Conservation (phyloP, 2,888 invertebrate species). For the Nemapogon koenigi region DNA sequence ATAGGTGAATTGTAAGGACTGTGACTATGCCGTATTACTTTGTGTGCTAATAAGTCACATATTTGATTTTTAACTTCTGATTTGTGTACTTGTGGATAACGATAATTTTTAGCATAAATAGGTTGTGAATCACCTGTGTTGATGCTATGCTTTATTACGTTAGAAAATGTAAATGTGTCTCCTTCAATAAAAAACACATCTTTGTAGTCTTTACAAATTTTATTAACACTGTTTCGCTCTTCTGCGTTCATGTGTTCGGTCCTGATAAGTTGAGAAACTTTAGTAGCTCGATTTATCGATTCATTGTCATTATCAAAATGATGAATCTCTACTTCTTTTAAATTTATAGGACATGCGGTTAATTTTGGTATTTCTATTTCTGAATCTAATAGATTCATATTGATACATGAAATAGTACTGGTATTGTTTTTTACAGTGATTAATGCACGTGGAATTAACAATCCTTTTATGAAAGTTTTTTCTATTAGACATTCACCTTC, state of each 20-base stretch:
- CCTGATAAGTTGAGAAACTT: not conserved
- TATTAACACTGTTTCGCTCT: not conserved
- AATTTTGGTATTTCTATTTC: too few relatives aligned
- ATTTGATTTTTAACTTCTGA: constrained; percentile 16
- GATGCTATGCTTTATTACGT: constrained; percentile 15
- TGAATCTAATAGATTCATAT: too few relatives aligned
- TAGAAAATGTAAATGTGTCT: constrained; percentile 12
- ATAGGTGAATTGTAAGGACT: constrained; percentile 10
- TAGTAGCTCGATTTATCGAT: constrained; percentile 8
- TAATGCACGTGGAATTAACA: too few relatives aligned
- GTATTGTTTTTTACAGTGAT: too few relatives aligned
- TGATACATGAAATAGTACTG: too few relatives aligned
- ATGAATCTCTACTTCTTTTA: too few relatives aligned
- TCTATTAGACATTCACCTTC: too few relatives aligned
- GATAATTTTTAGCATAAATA: constrained; percentile 17
- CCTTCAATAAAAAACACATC: constrained; percentile 7
- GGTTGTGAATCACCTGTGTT: constrained; percentile 14
- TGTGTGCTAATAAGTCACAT: constrained; percentile 12
- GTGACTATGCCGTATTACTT: constrained; percentile 12
- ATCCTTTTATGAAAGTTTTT: too few relatives aligned
- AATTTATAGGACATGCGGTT: too few relatives aligned
- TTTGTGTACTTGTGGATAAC: constrained; percentile 17
- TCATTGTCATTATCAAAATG: too few relatives aligned
- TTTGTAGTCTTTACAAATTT: constrained; percentile 1
- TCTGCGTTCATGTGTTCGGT: constrained; percentile 4